Evolutionary conservation across 2,888 invertebrate species (phyloP).

Genomic region (Griposia aprilina): DNA sequence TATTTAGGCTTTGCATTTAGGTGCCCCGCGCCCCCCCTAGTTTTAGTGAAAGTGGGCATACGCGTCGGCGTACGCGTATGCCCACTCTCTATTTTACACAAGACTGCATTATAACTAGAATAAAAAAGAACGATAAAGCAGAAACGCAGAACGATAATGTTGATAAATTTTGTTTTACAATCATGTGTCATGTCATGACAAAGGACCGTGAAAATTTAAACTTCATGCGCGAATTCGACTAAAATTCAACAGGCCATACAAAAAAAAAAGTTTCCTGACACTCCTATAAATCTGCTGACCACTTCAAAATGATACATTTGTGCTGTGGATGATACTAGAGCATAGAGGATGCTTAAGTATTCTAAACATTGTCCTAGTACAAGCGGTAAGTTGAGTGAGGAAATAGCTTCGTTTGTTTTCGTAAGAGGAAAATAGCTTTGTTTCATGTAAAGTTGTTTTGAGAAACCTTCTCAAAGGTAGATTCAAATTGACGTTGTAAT

Average conservation of each 20-base stretch:
- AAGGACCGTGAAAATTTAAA: neutral
- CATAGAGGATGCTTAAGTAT: neutral
- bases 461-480: neutral
- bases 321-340: neutral
- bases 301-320: neutral
- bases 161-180: neutral
- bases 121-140: neutral
- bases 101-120: too few relatives aligned
- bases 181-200: neutral
- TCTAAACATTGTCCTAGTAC: neutral
- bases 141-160: neutral
- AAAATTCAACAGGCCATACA: neutral
- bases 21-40: neutral
- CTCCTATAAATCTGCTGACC: neutral
- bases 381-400: neutral
- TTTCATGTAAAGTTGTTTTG: neutral
- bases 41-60: too few relatives aligned
- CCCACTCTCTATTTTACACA: neutral
- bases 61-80: too few relatives aligned
- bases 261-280: neutral
- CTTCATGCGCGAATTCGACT: neutral
- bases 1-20: neutral
- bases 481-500: neutral
- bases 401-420: neutral
- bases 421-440: neutral